Evolutionary conservation across 2,888 invertebrate genomes (phyloP).

Genomic region (Spodoptera picta): DNA sequence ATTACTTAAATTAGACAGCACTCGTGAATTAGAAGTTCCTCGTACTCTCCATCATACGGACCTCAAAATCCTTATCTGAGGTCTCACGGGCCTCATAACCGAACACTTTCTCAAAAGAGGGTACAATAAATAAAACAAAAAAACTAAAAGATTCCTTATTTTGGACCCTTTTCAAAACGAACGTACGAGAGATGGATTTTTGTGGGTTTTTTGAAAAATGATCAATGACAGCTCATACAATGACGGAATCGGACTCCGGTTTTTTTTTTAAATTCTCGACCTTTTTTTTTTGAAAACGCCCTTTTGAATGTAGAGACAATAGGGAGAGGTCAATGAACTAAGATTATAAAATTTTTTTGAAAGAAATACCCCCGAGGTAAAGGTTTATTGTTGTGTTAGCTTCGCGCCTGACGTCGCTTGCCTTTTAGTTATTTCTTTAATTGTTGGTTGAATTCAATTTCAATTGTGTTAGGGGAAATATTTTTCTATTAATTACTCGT

Average conservation of each 20-base stretch:
- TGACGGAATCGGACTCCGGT: constrained; percentile 74
- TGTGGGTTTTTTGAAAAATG: constrained; percentile 85
- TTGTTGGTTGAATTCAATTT: constrained; percentile 25
- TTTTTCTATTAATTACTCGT: constrained; percentile 3
- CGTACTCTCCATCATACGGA: constrained; percentile 17
- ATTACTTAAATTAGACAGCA: constrained; percentile 33
- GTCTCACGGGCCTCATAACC: constrained; percentile 23
- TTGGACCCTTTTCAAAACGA: constrained; percentile 68
- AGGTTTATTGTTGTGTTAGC: constrained; percentile 43
- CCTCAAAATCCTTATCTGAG: constrained; percentile 38
- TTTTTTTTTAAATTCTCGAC: constrained; percentile 53
- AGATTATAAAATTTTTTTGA: constrained; percentile 55
- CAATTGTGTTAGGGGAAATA: constrained; percentile 1
- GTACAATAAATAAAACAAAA: constrained; percentile 53
- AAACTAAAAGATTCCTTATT: constrained; percentile 44
- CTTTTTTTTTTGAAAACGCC: constrained; percentile 60
- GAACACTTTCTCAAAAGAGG: constrained; percentile 45
- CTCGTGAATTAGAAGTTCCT: constrained; percentile 47
- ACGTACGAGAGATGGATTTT: constrained; percentile 66
- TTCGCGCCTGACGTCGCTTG: constrained; percentile 19
- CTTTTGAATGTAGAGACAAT: constrained; percentile 77
- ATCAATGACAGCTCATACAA: constrained; percentile 85
- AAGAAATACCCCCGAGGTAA: constrained; percentile 49
- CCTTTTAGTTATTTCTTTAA: constrained; percentile 30
- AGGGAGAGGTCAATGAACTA: constrained; percentile 74